Base-by-base conservation (phyloP, 2,888 invertebrate species). In the Podotricha telesiphe region DNA sequence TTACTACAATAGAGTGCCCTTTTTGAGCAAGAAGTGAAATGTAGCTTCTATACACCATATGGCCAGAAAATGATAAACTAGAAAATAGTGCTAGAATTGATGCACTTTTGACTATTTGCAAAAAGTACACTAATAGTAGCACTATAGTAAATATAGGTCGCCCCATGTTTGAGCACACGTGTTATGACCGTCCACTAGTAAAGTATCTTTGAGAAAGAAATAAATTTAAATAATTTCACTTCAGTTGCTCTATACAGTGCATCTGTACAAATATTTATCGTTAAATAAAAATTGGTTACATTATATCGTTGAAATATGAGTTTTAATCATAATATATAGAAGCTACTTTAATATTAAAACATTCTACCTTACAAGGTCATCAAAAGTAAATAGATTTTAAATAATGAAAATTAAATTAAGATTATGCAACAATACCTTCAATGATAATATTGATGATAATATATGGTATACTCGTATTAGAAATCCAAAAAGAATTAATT, bases 61-160 rank as follows among this genome's bases (percentile, higher is more conserved):
- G 91, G 68, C 92, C 93, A n/a, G 90, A 75, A 74, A 81, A 87
- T 3, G 93, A 92, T 15, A 92, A 74, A 0, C 90, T 86, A 1
- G 91, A 89, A 75, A 92, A 92, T 0, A 91, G 68, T 10, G 73
- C 73, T 5, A 73, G 66, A 34, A 73, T 67, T 6, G 73, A 73
- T 17, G 71, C 73, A 71, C 75, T 65, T 50, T 72, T 67, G 17
- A 69, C 73, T 37, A 55, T 65, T 55, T 58, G 63, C 63, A 67
- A 55, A 53, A 68, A 63, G 10, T 64, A 72, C 37, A 74, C 34
- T 47, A 74, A 19, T 10, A 73, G 17, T 40, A 73, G 55, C 42
- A 71, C 61, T 55, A 67, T 64, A 66, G 48, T 65, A 58, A 73
- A 53, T 65, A 71, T 62, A 17, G 50, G 68, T 56, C 70, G 17